Base-by-base conservation (phyloP, 2,797 vertebrate genomes). In the Acrocephalus scirpaceus region DNA sequence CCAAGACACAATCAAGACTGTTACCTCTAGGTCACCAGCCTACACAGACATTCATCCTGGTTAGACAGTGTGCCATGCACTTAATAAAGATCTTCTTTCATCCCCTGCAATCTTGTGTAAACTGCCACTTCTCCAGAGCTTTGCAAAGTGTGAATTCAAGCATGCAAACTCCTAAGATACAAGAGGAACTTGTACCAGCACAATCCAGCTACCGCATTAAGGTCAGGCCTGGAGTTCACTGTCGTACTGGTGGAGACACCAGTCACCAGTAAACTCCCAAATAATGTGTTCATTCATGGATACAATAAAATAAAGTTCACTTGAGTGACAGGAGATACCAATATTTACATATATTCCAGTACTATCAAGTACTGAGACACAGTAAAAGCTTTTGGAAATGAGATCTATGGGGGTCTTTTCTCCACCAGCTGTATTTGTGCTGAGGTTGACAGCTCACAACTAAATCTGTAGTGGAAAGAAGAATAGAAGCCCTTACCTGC, bases 61-160 rank as follows among this genome's bases (percentile, higher is more conserved):
- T 72, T 73, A 85, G 54, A 72, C 53, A 58, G 40, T n/a, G 26
- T 47, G 25, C 50, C 14, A 12, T 85, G 51, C 22, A 38, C 27
- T 57, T 82, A 79, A 70, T 87, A 79, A 95, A 94, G n/a, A 64
- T 90, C 56, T 44, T 66, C 58, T 92, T 92, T 91, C 66, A 87
- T 70, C 42, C 51, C 10, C 42, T 80, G 65, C 26, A 60, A 50
- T 48, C 73, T 74, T 60, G 10, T 92, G 60, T 71, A 57, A 80
- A 74, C 78, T 92, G 60, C 71, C 79, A 38, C 53, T 88, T 86
- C 61, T 83, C 29, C 45, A 60, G 69, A 56, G 57, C 57, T 91
- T 80, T 92, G 56, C 45, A 42, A 77, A 90, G 61, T 26, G 45
- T 80, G 79, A 88, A 64, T 83, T 92, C 67, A 88, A 90, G 90